These are phyloP conservation scores for Streblospio benedicti DNA, from an alignment of 1,140 invertebrate species.

Conservation along the genomic window DNA sequence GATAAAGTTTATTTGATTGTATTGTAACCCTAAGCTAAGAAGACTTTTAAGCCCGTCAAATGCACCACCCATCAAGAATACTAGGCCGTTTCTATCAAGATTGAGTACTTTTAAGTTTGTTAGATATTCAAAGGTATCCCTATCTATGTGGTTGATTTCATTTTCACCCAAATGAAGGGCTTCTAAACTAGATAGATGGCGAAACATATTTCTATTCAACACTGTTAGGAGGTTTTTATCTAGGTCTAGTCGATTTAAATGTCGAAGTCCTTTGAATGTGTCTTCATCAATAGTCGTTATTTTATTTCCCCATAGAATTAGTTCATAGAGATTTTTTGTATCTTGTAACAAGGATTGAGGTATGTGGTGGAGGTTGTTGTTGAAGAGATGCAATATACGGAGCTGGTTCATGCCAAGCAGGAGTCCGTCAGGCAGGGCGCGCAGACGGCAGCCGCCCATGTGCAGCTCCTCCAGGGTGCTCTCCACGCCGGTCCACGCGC, in stretches of 20 bases:
- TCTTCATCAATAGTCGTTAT: conserved; percentile 8
- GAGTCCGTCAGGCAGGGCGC: background rate
- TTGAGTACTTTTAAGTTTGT: conserved; percentile 58
- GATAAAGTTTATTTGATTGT: conserved; percentile 64
- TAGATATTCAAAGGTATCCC: conserved; percentile 60
- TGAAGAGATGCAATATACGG: conserved; percentile 10
- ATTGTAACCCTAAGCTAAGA: conserved; percentile 56
- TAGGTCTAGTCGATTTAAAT: conserved; percentile 11
- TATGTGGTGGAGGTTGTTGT: conserved; percentile 8
- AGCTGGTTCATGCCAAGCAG: conserved; percentile 3
- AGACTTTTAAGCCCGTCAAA: conserved; percentile 63
- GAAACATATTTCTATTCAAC: conserved; percentile 4
- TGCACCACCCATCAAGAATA: conserved; percentile 59
- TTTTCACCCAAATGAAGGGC: conserved; percentile 61
- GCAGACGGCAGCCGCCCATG: conserved; percentile 6
- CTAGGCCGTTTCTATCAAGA: conserved; percentile 62
- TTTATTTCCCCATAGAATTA: conserved; percentile 15
- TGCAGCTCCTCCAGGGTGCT: conserved; percentile 9
- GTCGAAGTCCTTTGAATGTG: conserved; percentile 13
- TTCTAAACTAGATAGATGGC: conserved; percentile 47
- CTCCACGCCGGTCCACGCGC: conserved; percentile 2
- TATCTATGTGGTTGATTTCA: conserved; percentile 56
- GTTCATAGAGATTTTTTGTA: conserved; percentile 8
- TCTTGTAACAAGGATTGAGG: conserved; percentile 6
- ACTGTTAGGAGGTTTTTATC: conserved; percentile 11